Conservation (phyloP, 2,113 vertebrate genomes). For the Centropus unirufus region DNA sequence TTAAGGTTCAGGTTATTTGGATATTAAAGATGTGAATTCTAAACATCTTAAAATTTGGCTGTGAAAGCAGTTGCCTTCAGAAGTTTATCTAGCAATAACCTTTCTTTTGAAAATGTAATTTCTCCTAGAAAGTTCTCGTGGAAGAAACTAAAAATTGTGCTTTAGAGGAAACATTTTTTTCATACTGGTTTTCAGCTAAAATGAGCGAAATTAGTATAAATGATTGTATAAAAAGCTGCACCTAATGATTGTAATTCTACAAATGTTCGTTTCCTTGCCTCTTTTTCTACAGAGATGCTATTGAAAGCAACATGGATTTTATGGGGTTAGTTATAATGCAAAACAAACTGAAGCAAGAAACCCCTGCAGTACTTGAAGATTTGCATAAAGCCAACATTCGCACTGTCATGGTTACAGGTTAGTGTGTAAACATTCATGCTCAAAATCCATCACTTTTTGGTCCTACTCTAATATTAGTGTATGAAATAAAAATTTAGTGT, state of each 20-base stretch:
- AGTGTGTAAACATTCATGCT: slow-evolving; percentile 16
- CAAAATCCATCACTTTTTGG: background rate
- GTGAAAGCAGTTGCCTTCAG: background rate
- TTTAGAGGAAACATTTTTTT: background rate
- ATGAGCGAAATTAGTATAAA: background rate
- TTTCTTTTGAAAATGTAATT: background rate
- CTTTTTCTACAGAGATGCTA: slow-evolving; percentile 82
- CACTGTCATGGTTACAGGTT: slow-evolving; percentile 98
- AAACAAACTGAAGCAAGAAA: slow-evolving; percentile 96
- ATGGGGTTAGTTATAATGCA: slow-evolving; percentile 98
- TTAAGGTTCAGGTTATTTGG: background rate
- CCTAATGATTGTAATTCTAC: background rate
- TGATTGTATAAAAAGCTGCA: background rate
- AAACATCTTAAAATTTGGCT: background rate
- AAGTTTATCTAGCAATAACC: background rate
- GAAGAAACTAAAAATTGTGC: background rate
- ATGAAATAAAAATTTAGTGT: background rate
- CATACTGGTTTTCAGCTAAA: background rate
- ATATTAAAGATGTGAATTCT: background rate
- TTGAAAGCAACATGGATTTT: slow-evolving; percentile 96
- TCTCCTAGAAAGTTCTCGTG: background rate
- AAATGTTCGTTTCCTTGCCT: background rate
- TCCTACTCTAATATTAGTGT: background rate
- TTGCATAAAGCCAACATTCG: slow-evolving; percentile 92
- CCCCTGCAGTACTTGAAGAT: slow-evolving; percentile 89